Evolutionary conservation across 2,888 invertebrate species (phyloP), one percentile per base, ranked within the genome.

Genomic region (Leptopilina syphax): DNA sequence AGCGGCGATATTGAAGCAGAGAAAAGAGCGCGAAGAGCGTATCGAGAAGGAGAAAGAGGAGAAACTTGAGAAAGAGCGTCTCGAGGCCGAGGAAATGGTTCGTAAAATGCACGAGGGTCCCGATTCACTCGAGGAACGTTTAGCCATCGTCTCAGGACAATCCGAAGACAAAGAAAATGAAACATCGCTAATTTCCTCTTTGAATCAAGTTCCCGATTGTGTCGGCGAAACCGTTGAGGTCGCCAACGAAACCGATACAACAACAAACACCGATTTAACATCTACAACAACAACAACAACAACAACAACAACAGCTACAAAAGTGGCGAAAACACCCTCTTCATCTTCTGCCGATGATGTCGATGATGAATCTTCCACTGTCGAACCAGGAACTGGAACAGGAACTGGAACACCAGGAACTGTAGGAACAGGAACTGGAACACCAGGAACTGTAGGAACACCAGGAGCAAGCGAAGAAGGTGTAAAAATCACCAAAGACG

Each of bases 21-120:
- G 94, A 88, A 95, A 95, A 90, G 94, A 95, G 85, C 93, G 94
- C 68, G 94, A 94, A 85, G 95, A 95, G 85, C 94, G 92, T 83
- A 85, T 92, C 78, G 93, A 91, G 85, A 92, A 91, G 79, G 92
- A 93, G 77, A 93, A 93, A 85, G 93, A 93, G 83, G 93, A 93
- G 83, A 90, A 92, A 81, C 92, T 92, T 82, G 94, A 94, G 84
- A 93, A 92, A 80, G 93, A 93, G 76, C 91, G 92, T 50, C 93
- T 93, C 84, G 92, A 93, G 76, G 93, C 93, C 0, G 94, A 94
- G 84, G 93, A 93, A 79, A 93, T 92, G 92, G 92, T 93, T 27
- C 92, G 93, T 0, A 93, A 92, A 87, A 93, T 93, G 90, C 93
- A 93, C 76, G 94, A 93, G 86, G 93, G 92, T 77, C 86, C 89